Evolutionary conservation across 2,113 vertebrate species (phyloP).

Genomic region (Phocoena sinus): DNA sequence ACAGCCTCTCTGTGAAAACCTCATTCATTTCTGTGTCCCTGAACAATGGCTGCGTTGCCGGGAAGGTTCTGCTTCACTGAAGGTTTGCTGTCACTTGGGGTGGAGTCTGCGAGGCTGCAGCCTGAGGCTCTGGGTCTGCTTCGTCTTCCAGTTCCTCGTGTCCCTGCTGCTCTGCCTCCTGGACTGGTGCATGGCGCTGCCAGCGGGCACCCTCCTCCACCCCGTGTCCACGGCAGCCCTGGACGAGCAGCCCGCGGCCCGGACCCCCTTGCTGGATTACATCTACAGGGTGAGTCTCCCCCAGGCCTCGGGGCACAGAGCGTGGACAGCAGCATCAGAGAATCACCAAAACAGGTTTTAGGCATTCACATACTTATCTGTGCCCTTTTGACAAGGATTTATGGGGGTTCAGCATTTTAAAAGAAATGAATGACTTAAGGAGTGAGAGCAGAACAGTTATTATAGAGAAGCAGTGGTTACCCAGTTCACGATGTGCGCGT

Average conservation of each 20-base stretch:
- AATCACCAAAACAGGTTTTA: background rate
- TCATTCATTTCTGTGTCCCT: background rate
- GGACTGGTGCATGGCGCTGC: conserved; percentile 98
- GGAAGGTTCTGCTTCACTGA: background rate
- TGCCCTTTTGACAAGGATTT: conserved; percentile 3
- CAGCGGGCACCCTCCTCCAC: conserved; percentile 90
- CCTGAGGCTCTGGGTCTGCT: accelerated
- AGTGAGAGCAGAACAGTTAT: background rate
- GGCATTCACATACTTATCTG: background rate
- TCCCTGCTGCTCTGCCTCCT: conserved; percentile 94
- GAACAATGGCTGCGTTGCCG: background rate
- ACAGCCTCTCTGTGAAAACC: background rate
- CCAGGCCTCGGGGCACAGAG: background rate
- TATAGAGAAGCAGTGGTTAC: background rate
- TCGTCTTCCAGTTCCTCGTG: conserved; percentile 89
- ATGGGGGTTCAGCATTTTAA: background rate
- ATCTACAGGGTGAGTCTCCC: conserved; percentile 93
- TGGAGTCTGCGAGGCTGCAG: background rate
- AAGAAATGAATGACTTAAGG: background rate
- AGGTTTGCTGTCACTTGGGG: background rate
- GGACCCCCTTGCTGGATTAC: conserved; percentile 93
- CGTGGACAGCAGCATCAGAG: background rate
- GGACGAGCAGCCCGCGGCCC: conserved; percentile 85
- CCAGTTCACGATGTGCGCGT: background rate
- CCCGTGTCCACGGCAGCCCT: conserved; percentile 85